Conservation (phyloP, 2,797 vertebrate genomes). For the Pygocentrus nattereri region DNA sequence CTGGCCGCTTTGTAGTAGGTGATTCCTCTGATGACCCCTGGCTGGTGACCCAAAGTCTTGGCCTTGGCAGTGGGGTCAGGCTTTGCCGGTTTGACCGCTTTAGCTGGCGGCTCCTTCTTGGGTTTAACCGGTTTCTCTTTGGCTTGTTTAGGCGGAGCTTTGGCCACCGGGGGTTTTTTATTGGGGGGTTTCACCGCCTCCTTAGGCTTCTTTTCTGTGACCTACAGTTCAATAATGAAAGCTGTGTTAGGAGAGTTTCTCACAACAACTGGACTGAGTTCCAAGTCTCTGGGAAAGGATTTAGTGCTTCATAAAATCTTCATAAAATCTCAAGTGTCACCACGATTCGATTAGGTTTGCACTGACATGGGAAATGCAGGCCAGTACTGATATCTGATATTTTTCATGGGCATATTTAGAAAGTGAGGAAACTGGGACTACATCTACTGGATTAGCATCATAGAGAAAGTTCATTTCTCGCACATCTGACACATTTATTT, state of each 20-base stretch:
- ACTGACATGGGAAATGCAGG: too few species aligned
- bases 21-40: slow-evolving; percentile 88
- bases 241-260: background rate
- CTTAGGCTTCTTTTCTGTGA: slow-evolving; percentile 82
- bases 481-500: too few species aligned
- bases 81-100: slow-evolving; percentile 63
- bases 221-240: slow-evolving; percentile 70
- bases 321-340: too few species aligned
- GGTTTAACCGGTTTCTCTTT: slow-evolving; percentile 90
- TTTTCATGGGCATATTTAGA: too few species aligned
- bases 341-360: too few species aligned
- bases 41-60: slow-evolving; percentile 82
- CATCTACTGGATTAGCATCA: too few species aligned
- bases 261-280: background rate
- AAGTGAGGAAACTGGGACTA: too few species aligned
- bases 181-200: slow-evolving; percentile 75
- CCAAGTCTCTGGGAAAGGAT: too few species aligned
- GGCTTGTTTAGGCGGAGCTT: slow-evolving; percentile 66
- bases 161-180: slow-evolving; percentile 82
- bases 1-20: slow-evolving; percentile 94
- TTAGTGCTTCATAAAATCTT: too few species aligned
- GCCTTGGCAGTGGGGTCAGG: slow-evolving; percentile 84
- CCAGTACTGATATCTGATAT: too few species aligned
- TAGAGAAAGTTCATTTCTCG: too few species aligned
- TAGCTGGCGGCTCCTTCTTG: slow-evolving; percentile 83